Conservation (phyloP, 30 jellyfish, hydroid and myxozoan species). For the Nemopilema nomurai region DNA sequence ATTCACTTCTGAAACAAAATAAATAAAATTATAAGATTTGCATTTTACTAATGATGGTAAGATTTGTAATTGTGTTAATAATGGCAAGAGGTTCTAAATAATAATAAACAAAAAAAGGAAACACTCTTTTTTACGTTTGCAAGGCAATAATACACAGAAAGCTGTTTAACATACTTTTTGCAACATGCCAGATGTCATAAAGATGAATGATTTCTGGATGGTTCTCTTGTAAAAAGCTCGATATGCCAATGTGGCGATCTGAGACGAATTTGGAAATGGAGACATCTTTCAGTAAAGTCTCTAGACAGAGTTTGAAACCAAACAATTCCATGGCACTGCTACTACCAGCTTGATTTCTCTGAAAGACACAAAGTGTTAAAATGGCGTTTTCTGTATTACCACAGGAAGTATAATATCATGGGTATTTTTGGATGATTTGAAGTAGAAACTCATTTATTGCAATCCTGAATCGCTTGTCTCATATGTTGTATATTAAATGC, state of each 20-base stretch:
- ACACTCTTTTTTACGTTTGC: background rate
- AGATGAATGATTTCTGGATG: background rate
- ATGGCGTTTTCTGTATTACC: too few species aligned
- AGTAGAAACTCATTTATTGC: too few species aligned
- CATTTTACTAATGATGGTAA: background rate
- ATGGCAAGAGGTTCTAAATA: background rate
- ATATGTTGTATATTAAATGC: background rate
- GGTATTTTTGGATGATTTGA: too few species aligned
- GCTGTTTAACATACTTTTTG: background rate
- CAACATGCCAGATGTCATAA: background rate
- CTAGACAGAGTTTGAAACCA: background rate
- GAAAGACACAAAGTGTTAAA: background rate
- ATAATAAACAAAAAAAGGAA: background rate
- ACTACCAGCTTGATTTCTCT: background rate
- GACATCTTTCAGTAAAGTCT: background rate
- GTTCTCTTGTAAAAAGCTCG: background rate
- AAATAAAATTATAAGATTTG: background rate
- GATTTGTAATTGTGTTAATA: conserved; percentile 5
- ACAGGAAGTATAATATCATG: too few species aligned
- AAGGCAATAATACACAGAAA: background rate
- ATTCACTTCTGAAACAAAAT: background rate
- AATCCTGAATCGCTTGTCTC: too few species aligned
- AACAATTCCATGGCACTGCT: background rate
- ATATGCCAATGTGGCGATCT: background rate
- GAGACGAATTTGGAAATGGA: background rate